Percentiles rank a stretch among this genome's conserved stretches.
Conservation (phyloP, 2,888 invertebrate species). For the Dysmachus trigonus region DNA sequence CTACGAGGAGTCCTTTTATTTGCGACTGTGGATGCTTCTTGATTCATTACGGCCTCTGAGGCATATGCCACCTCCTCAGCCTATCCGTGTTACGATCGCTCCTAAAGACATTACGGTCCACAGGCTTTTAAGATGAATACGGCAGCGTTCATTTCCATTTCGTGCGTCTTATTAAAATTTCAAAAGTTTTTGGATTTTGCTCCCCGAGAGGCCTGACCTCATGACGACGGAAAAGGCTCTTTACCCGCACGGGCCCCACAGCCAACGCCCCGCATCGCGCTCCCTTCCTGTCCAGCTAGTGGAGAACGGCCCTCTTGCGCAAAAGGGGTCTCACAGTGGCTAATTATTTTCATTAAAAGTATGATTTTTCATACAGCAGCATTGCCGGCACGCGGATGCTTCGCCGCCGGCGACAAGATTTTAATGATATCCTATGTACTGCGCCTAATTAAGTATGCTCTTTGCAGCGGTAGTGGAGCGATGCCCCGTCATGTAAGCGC, state of each 20-base stretch:
- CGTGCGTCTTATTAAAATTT: constrained; percentile 43
- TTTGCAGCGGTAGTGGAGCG: not conserved
- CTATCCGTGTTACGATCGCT: constrained; percentile 40
- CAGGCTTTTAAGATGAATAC: constrained; percentile 17
- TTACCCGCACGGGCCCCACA: not conserved
- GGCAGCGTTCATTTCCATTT: constrained; percentile 22
- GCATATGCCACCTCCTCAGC: constrained; percentile 30
- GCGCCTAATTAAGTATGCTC: constrained; percentile 32
- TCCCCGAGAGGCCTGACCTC: constrained; percentile 29
- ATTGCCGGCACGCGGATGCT: not conserved
- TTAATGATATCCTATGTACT: constrained; percentile 6
- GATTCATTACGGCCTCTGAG: constrained; percentile 20
- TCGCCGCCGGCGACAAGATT: not conserved
- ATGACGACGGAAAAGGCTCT: not conserved
- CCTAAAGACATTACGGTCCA: constrained; percentile 36
- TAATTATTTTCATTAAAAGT: constrained; percentile 42
- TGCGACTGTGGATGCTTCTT: constrained; percentile 1
- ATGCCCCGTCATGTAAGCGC: not conserved
- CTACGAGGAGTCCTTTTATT: not conserved
- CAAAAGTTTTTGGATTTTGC: constrained; percentile 33
- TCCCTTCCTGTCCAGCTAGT: not conserved
- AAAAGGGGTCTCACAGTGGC: not conserved
- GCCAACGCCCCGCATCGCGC: not conserved
- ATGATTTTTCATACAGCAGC: constrained; percentile 26
- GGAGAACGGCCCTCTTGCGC: not conserved